These are phyloP conservation scores for Otus sunia DNA, from an alignment of 2,113 vertebrate genomes.

Conservation along the genomic window DNA sequence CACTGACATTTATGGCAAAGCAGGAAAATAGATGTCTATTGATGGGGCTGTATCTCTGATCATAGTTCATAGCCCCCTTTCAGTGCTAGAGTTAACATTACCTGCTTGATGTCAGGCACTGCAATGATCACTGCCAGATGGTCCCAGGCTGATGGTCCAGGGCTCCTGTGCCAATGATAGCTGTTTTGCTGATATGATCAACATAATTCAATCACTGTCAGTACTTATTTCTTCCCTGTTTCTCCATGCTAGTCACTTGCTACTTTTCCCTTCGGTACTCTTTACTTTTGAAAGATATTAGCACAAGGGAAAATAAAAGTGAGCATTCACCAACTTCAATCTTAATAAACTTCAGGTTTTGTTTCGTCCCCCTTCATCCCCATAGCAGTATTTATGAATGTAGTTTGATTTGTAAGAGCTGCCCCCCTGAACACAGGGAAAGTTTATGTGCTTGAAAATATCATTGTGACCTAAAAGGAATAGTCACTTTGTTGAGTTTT, in stretches of 20 bases:
- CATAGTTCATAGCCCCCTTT: conserved; percentile 80
- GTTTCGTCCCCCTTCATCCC: background rate
- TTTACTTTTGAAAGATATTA: background rate
- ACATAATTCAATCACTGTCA: conserved; percentile 82
- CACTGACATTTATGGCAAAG: conserved; percentile 77
- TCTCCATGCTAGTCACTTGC: conserved; percentile 48
- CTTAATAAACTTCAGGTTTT: background rate
- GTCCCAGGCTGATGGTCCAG: conserved; percentile 77
- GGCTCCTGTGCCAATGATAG: conserved; percentile 76
- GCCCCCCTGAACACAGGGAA: background rate
- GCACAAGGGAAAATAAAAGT: background rate
- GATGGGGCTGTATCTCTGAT: conserved; percentile 82
- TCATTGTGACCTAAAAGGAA: background rate
- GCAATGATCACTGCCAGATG: conserved; percentile 76
- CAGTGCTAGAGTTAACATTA: conserved; percentile 78
- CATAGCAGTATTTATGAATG: background rate
- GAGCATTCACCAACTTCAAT: background rate
- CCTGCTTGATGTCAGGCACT: conserved; percentile 75
- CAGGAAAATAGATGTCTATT: conserved; percentile 83
- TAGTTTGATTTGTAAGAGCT: background rate
- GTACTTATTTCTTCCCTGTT: conserved; percentile 70
- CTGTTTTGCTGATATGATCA: conserved; percentile 79
- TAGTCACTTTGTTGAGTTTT: background rate
- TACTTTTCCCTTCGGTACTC: background rate
- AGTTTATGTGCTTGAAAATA: background rate